These are phyloP conservation scores for Capricornis sumatraensis DNA, from an alignment of 2,113 vertebrate species.

Conservation along the genomic window DNA sequence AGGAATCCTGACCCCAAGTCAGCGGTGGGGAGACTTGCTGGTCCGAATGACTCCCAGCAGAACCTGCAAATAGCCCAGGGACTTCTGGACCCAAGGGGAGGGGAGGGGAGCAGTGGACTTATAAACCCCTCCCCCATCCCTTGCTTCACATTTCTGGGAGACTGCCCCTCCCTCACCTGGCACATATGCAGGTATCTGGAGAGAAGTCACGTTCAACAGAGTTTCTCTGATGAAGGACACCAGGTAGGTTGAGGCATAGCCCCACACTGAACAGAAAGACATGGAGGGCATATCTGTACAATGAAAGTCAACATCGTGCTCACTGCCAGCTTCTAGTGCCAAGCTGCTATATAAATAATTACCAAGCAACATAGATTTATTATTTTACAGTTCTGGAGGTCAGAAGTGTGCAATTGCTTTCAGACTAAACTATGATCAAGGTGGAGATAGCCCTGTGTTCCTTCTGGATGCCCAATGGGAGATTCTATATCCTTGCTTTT, in stretches of 20 bases:
- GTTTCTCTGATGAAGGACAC: background rate
- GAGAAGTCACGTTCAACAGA: background rate
- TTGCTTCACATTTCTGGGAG: background rate
- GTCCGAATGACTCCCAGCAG: background rate
- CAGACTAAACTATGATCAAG: background rate
- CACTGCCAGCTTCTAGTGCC: rapidly evolving
- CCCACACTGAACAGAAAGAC: background rate
- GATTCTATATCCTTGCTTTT: background rate
- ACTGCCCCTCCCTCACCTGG: rapidly evolving
- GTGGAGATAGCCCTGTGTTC: background rate
- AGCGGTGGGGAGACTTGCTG: background rate
- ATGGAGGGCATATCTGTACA: background rate
- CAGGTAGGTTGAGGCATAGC: background rate
- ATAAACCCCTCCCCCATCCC: background rate
- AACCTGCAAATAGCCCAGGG: background rate
- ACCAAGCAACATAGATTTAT: background rate
- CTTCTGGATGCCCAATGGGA: background rate
- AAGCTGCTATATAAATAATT: background rate
- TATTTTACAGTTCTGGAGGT: background rate
- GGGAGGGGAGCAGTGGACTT: background rate
- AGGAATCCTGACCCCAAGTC: background rate
- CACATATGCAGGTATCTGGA: background rate
- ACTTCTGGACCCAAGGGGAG: background rate
- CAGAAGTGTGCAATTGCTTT: background rate
- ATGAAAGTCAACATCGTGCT: background rate